These are phyloP conservation scores for Episyrphus balteatus DNA, from an alignment of 1,140 invertebrate species.

Conservation along the genomic window DNA sequence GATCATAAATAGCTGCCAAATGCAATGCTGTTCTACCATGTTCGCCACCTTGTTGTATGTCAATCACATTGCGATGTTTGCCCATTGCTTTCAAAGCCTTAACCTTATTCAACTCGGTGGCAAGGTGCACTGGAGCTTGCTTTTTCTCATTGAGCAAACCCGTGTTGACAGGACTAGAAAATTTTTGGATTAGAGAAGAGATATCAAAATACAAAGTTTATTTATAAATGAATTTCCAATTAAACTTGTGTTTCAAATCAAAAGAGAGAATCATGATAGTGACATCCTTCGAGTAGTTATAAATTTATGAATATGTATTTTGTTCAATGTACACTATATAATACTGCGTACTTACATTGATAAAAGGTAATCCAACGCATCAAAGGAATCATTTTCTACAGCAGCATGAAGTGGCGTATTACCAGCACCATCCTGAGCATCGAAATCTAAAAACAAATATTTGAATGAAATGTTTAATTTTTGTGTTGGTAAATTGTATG, in stretches of 20 bases:
- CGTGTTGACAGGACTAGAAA: slow-evolving; percentile 52
- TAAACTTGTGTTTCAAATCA: too few species aligned
- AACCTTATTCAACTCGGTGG: slow-evolving; percentile 62
- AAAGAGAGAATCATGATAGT: too few species aligned
- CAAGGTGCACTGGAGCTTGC: slow-evolving; percentile 67
- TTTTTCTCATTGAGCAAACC: slow-evolving; percentile 61
- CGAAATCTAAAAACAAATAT: slow-evolving; percentile 50
- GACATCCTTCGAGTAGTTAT: too few species aligned
- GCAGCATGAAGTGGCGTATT: slow-evolving; percentile 76
- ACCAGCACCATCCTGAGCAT: slow-evolving; percentile 58
- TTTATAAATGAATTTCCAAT: too few species aligned
- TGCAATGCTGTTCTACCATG: slow-evolving; percentile 70
- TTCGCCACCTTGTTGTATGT: slow-evolving; percentile 62
- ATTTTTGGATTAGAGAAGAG: too few species aligned
- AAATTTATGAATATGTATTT: too few species aligned
- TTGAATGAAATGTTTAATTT: too few species aligned
- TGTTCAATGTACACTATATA: too few species aligned
- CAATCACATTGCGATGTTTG: slow-evolving; percentile 51
- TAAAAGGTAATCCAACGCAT: slow-evolving; percentile 60
- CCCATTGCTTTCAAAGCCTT: slow-evolving; percentile 54
- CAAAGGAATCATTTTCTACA: slow-evolving; percentile 57
- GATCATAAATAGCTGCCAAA: slow-evolving; percentile 69
- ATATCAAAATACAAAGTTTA: too few species aligned
- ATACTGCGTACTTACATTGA: slow-evolving; percentile 54
- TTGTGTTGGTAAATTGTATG: too few species aligned